phyloP scores from a whole-genome alignment of 2,113 vertebrate species.

The Vimba vimba region DNA sequence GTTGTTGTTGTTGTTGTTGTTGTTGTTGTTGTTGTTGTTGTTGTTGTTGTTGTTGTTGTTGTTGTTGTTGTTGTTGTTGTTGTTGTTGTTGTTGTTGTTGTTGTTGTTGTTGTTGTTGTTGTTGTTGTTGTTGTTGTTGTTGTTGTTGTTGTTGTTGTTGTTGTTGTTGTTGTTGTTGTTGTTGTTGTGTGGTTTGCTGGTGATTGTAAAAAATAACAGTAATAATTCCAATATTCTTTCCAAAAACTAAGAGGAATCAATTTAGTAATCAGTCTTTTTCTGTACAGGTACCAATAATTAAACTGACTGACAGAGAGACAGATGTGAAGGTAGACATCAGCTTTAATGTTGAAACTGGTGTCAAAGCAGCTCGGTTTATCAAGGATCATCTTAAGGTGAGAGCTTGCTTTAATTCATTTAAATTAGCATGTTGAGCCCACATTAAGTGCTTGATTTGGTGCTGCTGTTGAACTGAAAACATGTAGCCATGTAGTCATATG shows the following conservation, averaged over 20 bases:
- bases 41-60: not conserved
- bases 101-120: not conserved
- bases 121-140: not conserved
- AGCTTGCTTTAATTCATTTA: not conserved
- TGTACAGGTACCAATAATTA: constrained; percentile 94
- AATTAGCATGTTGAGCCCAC: not conserved
- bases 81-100: not conserved
- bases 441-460: not conserved
- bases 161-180: no score
- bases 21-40: not conserved
- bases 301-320: constrained; percentile 95
- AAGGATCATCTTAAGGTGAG: constrained; percentile 94
- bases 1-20: not conserved
- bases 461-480: not conserved
- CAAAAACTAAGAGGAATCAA: not conserved
- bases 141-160: not conserved
- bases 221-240: not conserved
- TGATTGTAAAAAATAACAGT: not conserved
- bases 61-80: not conserved
- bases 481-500: no score
- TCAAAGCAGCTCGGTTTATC: constrained; percentile 94
- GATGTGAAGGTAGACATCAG: constrained; percentile 99
- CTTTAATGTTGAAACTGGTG: constrained; percentile 96
- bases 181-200: not conserved
- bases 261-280: not conserved